Conservation (phyloP, 2,113 vertebrate genomes). For the Arizona elegans region DNA sequence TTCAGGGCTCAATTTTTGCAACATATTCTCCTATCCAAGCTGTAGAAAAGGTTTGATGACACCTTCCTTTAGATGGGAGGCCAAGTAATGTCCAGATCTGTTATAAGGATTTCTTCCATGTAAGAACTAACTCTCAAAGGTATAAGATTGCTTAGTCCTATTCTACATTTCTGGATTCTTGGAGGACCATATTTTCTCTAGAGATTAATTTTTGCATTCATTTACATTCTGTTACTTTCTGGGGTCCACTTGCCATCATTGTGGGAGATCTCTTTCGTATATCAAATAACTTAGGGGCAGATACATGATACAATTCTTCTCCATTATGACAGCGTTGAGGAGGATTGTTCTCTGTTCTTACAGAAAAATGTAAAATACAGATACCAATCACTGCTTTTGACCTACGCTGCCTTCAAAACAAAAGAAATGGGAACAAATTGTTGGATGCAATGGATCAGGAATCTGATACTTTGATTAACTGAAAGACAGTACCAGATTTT, state of each 20-base stretch:
- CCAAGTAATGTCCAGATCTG: not conserved
- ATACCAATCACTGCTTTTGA: not conserved
- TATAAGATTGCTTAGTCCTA: not conserved
- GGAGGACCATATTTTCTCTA: not conserved
- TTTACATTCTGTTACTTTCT: not conserved
- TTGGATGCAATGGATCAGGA: not conserved
- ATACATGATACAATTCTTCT: not conserved
- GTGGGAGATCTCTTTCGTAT: not conserved
- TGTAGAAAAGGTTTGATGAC: not conserved
- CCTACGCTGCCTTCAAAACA: not conserved
- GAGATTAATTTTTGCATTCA: not conserved
- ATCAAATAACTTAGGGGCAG: not conserved
- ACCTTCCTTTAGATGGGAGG: not conserved
- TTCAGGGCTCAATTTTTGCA: not conserved
- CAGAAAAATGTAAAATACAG: not conserved
- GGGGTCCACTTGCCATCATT: not conserved
- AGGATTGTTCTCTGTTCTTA: not conserved
- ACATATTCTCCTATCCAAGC: not conserved
- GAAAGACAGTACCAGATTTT: not conserved
- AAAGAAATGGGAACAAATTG: not conserved
- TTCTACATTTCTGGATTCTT: not conserved
- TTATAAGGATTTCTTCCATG: not conserved
- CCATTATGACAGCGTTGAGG: not conserved
- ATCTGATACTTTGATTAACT: not conserved
- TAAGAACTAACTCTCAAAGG: not conserved